Conservation (phyloP, 2,888 invertebrate species). For the Oscheius sp. region DNA sequence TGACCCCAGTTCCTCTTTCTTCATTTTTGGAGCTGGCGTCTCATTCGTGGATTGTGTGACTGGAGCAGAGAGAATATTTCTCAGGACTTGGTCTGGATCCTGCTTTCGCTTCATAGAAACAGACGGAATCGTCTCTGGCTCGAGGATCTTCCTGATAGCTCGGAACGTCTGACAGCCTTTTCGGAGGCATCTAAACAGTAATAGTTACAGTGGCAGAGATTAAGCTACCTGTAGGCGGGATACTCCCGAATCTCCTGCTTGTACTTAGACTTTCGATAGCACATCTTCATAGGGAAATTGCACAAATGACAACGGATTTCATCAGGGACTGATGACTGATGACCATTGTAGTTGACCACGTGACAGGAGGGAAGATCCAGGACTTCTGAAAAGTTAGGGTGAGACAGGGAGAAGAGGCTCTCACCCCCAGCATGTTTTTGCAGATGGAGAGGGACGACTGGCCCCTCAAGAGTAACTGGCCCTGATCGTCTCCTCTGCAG, state of each 20-base stretch:
- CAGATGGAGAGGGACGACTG: conserved; percentile 18
- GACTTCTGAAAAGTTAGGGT: not conserved
- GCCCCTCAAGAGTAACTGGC: conserved; percentile 9
- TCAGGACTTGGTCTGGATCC: not conserved
- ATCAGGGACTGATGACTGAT: conserved; percentile 39
- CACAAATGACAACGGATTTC: conserved; percentile 51
- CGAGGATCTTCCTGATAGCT: conserved; percentile 50
- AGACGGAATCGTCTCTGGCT: conserved; percentile 2
- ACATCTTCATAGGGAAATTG: conserved; percentile 50
- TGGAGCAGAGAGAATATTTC: conserved; percentile 2
- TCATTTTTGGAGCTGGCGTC: not conserved
- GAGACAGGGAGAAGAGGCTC: not conserved
- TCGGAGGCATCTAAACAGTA: conserved; percentile 41
- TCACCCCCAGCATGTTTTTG: conserved; percentile 18
- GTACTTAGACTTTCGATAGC: conserved; percentile 49
- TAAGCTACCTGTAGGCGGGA: conserved; percentile 46
- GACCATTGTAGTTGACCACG: conserved; percentile 22
- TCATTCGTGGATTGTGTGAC: not conserved
- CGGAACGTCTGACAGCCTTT: conserved; percentile 58
- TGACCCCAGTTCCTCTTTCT: not conserved
- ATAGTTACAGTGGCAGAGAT: not conserved
- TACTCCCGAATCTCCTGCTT: conserved; percentile 46
- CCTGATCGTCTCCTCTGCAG: conserved; percentile 17
- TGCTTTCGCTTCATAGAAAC: not conserved
- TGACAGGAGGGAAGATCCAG: conserved; percentile 23